Base-by-base conservation (phyloP, 2,113 vertebrate species). In the Scopus umbretta region DNA sequence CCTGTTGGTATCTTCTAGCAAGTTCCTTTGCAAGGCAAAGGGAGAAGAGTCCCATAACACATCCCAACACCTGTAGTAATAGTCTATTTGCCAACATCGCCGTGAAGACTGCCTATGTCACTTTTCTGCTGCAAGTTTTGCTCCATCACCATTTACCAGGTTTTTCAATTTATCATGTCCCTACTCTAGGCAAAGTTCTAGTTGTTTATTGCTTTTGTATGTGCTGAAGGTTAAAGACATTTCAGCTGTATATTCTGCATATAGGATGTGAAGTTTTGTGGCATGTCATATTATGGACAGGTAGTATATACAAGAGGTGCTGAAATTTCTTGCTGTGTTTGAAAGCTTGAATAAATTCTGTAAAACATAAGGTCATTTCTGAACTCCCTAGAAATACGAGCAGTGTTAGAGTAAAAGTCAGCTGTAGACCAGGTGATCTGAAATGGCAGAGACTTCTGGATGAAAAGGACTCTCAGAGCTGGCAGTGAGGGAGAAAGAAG, bases 311-410 rank as follows among this genome's bases (percentile, higher is more conserved):
- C 30, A 93, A 50, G 27, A 88, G 45, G 8, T 78, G 75, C n/a
- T 78, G 59, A 76, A 87, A 92, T 86, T 73, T 87, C 36, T 62
- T 73, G 30, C 62, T 73, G 36, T 65, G 50, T 68, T 90, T 92
- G 81, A 91, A 94, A 92, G 32, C 50, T 76, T 62, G 88, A 88
- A 88, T 74, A 63, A 70, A 62, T 94, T 83, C 36, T 86, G 34
- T 90, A 83, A 83, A 88, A 88, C 13, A n/a, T 45, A 73, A 80
- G 80, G 82, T 86, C 7, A 86, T 86, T 93, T 96, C 91, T 94
- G 86, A 95, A 84, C 75, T 91, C 80, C 63, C 72, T 88, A 62
- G 94, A 92, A 97, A 92, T 50, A 43, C 78, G 65, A 95, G 67
- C 47, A 76, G n/a, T 71, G 72, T 71, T 49, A 61, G 53, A 92